Conservation (phyloP, 2,888 invertebrate genomes). For the Cryptus armator region DNA sequence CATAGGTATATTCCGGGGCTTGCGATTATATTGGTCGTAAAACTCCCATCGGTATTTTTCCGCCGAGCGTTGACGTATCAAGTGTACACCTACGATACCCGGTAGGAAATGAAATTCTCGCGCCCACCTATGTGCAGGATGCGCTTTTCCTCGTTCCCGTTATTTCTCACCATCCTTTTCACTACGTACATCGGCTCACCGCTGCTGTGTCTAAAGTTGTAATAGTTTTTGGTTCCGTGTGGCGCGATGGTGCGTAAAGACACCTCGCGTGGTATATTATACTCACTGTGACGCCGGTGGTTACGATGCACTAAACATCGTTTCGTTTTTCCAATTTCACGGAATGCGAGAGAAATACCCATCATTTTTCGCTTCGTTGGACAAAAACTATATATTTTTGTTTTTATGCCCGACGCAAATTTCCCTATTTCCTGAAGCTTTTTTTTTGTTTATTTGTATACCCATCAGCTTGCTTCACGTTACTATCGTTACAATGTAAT, state of each 20-base stretch:
- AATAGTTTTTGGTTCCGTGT: background rate
- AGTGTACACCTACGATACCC: background rate
- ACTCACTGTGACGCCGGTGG: background rate
- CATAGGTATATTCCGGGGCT: slow-evolving; percentile 13
- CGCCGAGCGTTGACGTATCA: background rate
- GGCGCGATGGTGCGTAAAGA: background rate
- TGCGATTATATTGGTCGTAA: slow-evolving; percentile 40
- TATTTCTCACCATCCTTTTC: slow-evolving; percentile 19
- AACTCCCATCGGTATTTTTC: slow-evolving; percentile 29
- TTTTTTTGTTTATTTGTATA: no score
- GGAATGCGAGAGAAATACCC: background rate
- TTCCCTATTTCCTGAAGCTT: no score
- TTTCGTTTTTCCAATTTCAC: background rate
- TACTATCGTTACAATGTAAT: no score
- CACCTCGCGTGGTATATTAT: background rate
- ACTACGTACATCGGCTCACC: background rate
- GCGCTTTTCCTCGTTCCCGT: background rate
- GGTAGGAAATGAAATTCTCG: slow-evolving; percentile 19
- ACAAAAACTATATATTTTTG: no score
- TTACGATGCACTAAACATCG: background rate
- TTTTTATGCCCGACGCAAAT: no score
- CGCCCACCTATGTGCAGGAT: background rate
- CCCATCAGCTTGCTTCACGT: no score
- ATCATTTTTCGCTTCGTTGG: no score
- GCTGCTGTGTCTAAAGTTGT: background rate